Percentiles rank a stretch among this genome's conserved stretches.
Evolutionary conservation across 2,888 invertebrate genomes (phyloP).

Genomic region (Chaitophorus viminalis): DNA sequence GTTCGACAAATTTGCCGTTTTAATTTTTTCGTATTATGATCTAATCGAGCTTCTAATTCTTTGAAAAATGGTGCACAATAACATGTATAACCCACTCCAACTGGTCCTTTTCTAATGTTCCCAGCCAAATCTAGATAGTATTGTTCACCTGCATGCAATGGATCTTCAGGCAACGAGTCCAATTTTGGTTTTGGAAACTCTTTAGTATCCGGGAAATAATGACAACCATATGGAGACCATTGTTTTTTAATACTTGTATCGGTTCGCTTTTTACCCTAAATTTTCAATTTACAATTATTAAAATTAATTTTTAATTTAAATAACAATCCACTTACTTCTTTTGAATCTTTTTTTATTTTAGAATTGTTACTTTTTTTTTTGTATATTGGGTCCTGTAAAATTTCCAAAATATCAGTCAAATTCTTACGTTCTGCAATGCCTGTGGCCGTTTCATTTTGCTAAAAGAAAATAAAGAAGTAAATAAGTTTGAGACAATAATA

Average conservation of each 20-base stretch:
- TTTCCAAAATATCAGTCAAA: constrained; percentile 83
- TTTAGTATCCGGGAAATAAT: constrained; percentile 86
- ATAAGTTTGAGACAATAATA: neutral
- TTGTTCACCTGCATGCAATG: constrained; percentile 87
- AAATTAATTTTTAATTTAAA: neutral
- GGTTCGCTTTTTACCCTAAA: constrained; percentile 51
- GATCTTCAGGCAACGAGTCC: constrained; percentile 86
- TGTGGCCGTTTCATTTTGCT: constrained; percentile 86
- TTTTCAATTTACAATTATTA: neutral
- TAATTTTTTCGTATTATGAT: constrained; percentile 82
- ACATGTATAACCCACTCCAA: constrained; percentile 92
- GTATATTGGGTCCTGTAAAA: constrained; percentile 71
- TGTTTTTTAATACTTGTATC: constrained; percentile 61
- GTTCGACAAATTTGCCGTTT: constrained; percentile 82
- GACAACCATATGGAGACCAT: constrained; percentile 93
- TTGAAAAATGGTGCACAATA: constrained; percentile 92
- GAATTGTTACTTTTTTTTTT: constrained; percentile 31
- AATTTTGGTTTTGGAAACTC: constrained; percentile 86
- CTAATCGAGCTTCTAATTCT: constrained; percentile 85
- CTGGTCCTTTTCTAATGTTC: constrained; percentile 93
- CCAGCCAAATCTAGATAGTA: constrained; percentile 95
- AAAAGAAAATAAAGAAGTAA: constrained; percentile 38
- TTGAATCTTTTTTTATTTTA: constrained; percentile 48
- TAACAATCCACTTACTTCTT: constrained; percentile 23
- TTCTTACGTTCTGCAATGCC: constrained; percentile 91